Conservation (phyloP, 64 coral and sea anemone species). For the Montipora sp. region DNA sequence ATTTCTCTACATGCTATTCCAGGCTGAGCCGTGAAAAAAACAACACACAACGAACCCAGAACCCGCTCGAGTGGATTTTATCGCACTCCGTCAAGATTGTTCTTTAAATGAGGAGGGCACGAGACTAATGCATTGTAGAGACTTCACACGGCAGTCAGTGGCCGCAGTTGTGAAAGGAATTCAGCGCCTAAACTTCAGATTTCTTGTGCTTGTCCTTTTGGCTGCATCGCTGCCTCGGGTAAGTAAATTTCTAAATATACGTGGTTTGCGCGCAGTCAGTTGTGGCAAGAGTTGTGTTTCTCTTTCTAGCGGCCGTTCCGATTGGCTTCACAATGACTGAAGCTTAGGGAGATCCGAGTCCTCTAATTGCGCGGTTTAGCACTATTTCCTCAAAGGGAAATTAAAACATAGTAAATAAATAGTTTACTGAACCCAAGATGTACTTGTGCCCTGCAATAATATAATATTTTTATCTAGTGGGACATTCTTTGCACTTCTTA, state of each 20-base stretch:
- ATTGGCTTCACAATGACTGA: not conserved
- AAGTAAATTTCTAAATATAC: conserved; percentile 1
- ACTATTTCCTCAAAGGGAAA: not conserved
- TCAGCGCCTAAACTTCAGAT: conserved; percentile 23
- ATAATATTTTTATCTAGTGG: not conserved
- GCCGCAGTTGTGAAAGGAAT: conserved; percentile 59
- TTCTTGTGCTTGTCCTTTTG: conserved; percentile 33
- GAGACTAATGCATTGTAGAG: conserved; percentile 56
- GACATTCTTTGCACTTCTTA: conserved; percentile 1
- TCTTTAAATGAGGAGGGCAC: conserved; percentile 58
- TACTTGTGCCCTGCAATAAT: not conserved
- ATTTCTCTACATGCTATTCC: conserved; percentile 12
- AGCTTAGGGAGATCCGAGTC: not conserved
- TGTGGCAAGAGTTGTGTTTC: not conserved
- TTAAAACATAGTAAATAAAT: not conserved
- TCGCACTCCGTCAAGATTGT: conserved; percentile 43
- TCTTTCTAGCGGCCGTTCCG: not conserved
- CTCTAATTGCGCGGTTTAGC: not conserved
- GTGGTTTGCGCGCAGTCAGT: not conserved
- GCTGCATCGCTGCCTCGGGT: conserved; percentile 17
- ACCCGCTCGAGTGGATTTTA: conserved; percentile 38
- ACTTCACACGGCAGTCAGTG: conserved; percentile 46
- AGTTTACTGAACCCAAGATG: not conserved
- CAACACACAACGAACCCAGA: not conserved
- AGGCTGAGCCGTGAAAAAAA: conserved; percentile 48